Base-by-base conservation (phyloP, 2,113 vertebrate genomes). In the Heterochromis multidens region DNA sequence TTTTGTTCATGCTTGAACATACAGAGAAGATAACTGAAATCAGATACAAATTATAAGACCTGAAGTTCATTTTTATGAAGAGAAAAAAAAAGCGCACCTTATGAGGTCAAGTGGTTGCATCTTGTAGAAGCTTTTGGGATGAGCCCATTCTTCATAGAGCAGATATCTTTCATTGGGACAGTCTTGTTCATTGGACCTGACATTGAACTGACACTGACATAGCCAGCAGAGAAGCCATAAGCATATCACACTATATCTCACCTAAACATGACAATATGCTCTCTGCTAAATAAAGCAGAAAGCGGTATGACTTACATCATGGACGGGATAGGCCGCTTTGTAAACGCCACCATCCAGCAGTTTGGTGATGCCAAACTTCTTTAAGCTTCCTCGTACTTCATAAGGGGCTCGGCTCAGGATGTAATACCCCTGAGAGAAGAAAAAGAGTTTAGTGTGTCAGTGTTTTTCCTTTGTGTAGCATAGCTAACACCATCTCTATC, bases 241-340 rank as follows among this genome's bases (percentile, higher is more conserved):
- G 33, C 12, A 0, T 27, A 13, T 7, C 7, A 57, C 14, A 60
- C 14, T 57, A 14, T 23, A 35, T 10, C 5, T 46, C 0, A 3
- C 6, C 27, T 74, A 54, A 74, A 81, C 6, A 37, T 21, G 0
- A 37, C 5, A 23, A 10, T 77, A 1, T 0, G 17, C 11, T 76
- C 12, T 37, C 13, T 46, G 31, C n/a, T 19, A 23, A 8, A 58
- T 27, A 49, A 43, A 16, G 21, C 5, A 31, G 43, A 23, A 60
- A 63, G 17, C 17, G 52, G 27, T 4, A 12, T 6, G 23, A 95
- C 97, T 97, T 96, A 98, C 98, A 2, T 99, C 98, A 62, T 99
- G 98, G 40, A 98, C 96, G 58, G 98, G 97, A 93, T 98, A 99
- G 4, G 98, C 98, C 1, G 97, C 98, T 89, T 97, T 99, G 96